phyloP scores from a whole-genome alignment of 2,888 invertebrate species.

The Caenorhabditis sp. region DNA sequence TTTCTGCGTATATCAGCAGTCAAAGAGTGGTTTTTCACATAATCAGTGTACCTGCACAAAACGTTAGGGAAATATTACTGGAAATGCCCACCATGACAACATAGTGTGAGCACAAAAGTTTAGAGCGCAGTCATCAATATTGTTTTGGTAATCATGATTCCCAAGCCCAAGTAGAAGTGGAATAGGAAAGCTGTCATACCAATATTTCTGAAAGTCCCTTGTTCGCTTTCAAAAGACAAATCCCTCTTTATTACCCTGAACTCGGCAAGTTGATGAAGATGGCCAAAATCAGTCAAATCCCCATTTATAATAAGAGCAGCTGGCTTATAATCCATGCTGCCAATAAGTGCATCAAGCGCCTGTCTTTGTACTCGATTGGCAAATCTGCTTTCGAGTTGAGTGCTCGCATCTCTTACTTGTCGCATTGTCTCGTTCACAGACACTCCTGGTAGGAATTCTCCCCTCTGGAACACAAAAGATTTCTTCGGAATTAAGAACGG shows the following conservation, averaged over 20 bases:
- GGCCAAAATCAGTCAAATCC: conserved; percentile 82
- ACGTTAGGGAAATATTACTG: neutral
- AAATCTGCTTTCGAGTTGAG: conserved; percentile 74
- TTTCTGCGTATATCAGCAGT: conserved; percentile 68
- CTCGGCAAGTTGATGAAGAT: conserved; percentile 73
- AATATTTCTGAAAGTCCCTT: conserved; percentile 67
- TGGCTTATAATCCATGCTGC: conserved; percentile 67
- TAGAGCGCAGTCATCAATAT: conserved; percentile 76
- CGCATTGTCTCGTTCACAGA: conserved; percentile 54
- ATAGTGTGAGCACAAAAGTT: conserved; percentile 76
- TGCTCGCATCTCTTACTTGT: conserved; percentile 64
- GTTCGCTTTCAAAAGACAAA: no score
- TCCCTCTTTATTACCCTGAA: conserved; percentile 70
- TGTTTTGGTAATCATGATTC: conserved; percentile 83
- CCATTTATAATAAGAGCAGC: conserved; percentile 80
- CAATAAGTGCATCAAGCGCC: conserved; percentile 60
- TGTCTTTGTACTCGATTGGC: conserved; percentile 80
- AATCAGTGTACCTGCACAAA: conserved; percentile 73
- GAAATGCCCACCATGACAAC: conserved; percentile 65
- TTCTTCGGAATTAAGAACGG: neutral
- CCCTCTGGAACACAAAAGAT: conserved; percentile 26
- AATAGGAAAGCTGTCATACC: conserved; percentile 76
- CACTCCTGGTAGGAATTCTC: conserved; percentile 29
- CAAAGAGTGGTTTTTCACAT: conserved; percentile 70
- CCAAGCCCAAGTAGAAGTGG: conserved; percentile 80